phyloP scores from a whole-genome alignment of 2,888 invertebrate genomes.

The Trichacis sp. region DNA sequence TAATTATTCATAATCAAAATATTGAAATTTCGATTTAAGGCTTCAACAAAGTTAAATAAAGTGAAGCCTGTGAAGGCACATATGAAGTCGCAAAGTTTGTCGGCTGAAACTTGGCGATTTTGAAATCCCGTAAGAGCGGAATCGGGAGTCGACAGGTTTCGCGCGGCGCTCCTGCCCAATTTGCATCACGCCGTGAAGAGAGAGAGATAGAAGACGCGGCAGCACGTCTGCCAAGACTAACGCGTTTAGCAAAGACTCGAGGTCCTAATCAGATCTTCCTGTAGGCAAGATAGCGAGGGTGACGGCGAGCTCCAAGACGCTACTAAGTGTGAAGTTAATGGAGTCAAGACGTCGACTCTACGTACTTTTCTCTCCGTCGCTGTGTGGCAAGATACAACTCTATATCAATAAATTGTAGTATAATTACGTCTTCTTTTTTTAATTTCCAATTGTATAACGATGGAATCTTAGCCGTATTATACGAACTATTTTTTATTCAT shows the following conservation, averaged over 20 bases:
- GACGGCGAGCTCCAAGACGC: conserved; percentile 53
- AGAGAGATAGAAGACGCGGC: conserved; percentile 24
- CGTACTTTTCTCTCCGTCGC: conserved; percentile 6
- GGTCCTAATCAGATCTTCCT: conserved; percentile 68
- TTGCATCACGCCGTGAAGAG: conserved; percentile 60
- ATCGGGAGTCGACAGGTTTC: conserved; percentile 23
- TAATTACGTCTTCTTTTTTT: too few species aligned
- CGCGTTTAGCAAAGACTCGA: conserved; percentile 68
- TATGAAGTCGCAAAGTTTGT: conserved; percentile 43
- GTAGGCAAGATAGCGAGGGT: conserved; percentile 48
- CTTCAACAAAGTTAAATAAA: too few species aligned
- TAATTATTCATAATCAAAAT: too few species aligned
- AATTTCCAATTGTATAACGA: too few species aligned
- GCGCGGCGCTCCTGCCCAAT: conserved; percentile 59
- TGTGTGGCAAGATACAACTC: neutral
- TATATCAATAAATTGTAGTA: too few species aligned
- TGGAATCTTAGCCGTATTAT: too few species aligned
- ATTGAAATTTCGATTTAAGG: too few species aligned
- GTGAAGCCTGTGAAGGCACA: conserved; percentile 12
- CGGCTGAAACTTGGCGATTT: conserved; percentile 60
- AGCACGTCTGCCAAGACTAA: conserved; percentile 58
- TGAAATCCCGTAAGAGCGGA: conserved; percentile 51
- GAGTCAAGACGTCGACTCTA: conserved; percentile 62
- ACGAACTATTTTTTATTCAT: too few species aligned
- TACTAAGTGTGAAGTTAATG: conserved; percentile 69